Percentiles rank a stretch among this genome's conserved stretches.
These are phyloP conservation scores for Colossoma macropomum DNA, from an alignment of 2,113 vertebrate genomes.

Conservation along the genomic window DNA sequence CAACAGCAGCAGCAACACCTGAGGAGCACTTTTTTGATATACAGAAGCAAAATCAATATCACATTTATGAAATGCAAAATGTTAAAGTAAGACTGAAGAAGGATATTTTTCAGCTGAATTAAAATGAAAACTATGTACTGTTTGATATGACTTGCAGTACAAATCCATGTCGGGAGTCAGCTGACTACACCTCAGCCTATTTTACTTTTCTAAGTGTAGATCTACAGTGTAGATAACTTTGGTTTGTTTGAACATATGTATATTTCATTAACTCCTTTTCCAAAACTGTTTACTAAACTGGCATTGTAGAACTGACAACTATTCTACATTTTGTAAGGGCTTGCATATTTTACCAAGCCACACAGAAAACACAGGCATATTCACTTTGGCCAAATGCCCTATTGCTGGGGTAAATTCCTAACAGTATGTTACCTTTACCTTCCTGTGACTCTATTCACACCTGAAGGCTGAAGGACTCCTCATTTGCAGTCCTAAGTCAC, in stretches of 20 bases:
- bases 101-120: not conserved
- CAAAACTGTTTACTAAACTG: not conserved
- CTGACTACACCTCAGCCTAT: not conserved
- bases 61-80: not conserved
- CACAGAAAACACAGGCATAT: not conserved
- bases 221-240: not conserved
- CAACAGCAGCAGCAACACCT: slow-evolving; percentile 81
- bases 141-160: not conserved
- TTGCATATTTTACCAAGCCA: not conserved
- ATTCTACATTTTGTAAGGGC: not conserved
- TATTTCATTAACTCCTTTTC: too few species aligned
- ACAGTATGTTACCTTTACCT: not conserved
- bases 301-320: too few species aligned
- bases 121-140: too few species aligned
- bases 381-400: not conserved
- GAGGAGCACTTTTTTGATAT: slow-evolving; percentile 23
- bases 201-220: not conserved
- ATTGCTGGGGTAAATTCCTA: not conserved
- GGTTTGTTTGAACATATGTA: not conserved
- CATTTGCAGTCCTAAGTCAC: not conserved
- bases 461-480: not conserved
- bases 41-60: not conserved
- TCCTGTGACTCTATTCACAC: not conserved
- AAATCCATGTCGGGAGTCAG: not conserved
- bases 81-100: not conserved